phyloP scores from a whole-genome alignment of 2,797 vertebrate species.

The Heliangelus exortis region DNA sequence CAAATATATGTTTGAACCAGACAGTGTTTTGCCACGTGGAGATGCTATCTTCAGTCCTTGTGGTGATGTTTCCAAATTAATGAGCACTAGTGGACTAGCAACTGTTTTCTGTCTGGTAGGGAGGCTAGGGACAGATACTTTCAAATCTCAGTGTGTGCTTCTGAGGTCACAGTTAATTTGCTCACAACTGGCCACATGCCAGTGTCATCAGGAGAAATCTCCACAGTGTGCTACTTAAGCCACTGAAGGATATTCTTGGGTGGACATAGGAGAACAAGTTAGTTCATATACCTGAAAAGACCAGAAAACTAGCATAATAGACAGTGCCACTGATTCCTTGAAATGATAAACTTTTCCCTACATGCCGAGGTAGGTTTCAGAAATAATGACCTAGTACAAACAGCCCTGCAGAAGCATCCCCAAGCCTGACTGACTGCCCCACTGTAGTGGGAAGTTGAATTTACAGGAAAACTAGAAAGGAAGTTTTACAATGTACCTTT shows the following conservation, averaged over 20 bases:
- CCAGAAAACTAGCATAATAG: not conserved
- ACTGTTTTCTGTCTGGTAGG: not conserved
- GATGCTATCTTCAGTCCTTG: not conserved
- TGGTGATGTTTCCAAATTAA: not conserved
- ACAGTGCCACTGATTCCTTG: not conserved
- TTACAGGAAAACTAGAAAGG: not conserved
- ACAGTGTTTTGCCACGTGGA: not conserved
- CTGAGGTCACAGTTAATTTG: not conserved
- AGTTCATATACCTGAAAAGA: not conserved
- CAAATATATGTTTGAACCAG: not conserved
- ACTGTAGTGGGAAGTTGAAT: not conserved
- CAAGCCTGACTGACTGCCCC: not conserved
- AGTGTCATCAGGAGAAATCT: not conserved
- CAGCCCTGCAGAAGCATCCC: not conserved
- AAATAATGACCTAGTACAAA: not conserved
- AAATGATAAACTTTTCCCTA: not conserved
- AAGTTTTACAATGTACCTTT: not conserved
- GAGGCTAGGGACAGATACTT: not conserved
- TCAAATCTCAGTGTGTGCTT: not conserved
- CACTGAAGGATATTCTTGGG: not conserved
- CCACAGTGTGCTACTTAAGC: not conserved
- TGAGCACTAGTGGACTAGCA: not conserved
- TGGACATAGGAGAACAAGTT: not conserved
- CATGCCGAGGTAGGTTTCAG: not conserved
- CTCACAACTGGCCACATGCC: accelerated